Base-by-base conservation (phyloP, 1,140 invertebrate species). In the silkworm (Bombyx mori) region DNA sequence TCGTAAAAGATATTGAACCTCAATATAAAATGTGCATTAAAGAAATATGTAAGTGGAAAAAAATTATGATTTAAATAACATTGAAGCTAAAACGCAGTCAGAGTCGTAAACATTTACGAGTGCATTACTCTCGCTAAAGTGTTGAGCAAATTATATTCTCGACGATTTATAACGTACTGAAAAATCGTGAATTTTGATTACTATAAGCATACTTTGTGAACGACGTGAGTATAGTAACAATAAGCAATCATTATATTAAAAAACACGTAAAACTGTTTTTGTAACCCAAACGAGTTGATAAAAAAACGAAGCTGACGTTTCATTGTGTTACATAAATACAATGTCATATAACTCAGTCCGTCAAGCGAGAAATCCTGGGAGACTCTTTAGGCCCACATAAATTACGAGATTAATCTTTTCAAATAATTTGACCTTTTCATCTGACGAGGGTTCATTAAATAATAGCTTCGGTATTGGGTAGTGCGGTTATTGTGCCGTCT, bases 391-490 rank as follows among this genome's bases (percentile, higher is more conserved):
- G 70, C 77, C 75, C 79, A 78, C 80, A 86, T 86, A 80, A 80
- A 77, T 86, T 81, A 86, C 73, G 67, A 83, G 83, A 83, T 86
- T 86, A 86, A 86, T 86, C 82, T 85, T 83, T 85, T 81, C 77
- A 86, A 85, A 85, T 81, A 83, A 86, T 86, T 83, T 85, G 83
- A 86, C 82, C 83, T 86, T 82, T 83, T 77, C 77, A 86, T 82
- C 75, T 83, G 83, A 85, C 83, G 80, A 86, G 82, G 83, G 82
- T 86, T 85, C 79, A 86, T 86, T 85, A 83, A 86, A 82, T 86
- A 86, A 86, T 83, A 72, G 75, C 78, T 73, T 77, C 71, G 73
- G 75, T 86, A 86, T 86, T 81, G 79, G 26, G 75, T 73, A 75
- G 68, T 74, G 71, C 68, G 73, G 75, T 81, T 79, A 84, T 84